These are phyloP conservation scores for Sus scrofa DNA, from an alignment of 2,113 vertebrate species.

Conservation along the genomic window T2T-Sscrofa CM000812.6:206941501-206942000, in stretches of 20 bases:
- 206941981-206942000: too few relatives aligned
- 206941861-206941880: too few relatives aligned
- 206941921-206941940: too few relatives aligned
- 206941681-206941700: background rate
- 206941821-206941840: too few relatives aligned
- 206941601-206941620: background rate
- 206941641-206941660: background rate
- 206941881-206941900: too few relatives aligned
- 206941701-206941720: background rate
- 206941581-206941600: background rate
- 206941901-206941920: too few relatives aligned
- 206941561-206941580: background rate
- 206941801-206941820: too few relatives aligned
- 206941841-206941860: too few relatives aligned
- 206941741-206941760: conserved; percentile 12
- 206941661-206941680: conserved; percentile 52
- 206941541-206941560: background rate
- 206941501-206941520: background rate
- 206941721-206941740: background rate
- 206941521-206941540: background rate
- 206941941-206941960: too few relatives aligned
- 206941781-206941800: background rate
- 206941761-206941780: background rate
- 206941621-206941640: background rate
- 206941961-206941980: too few relatives aligned